Base-by-base conservation (phyloP, 2,888 invertebrate species). In the Xanthostigma xanthostigma region DNA sequence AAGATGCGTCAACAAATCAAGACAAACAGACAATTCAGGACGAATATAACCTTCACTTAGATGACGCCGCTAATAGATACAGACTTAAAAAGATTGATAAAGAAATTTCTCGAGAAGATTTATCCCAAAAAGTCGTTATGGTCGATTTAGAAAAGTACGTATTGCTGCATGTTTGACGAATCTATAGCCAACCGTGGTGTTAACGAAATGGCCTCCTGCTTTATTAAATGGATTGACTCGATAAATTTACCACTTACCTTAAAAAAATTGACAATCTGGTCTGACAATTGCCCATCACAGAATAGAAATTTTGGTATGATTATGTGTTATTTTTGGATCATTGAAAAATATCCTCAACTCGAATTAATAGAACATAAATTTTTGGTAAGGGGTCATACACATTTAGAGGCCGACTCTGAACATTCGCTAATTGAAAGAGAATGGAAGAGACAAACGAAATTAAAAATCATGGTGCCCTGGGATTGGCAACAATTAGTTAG, bases 161-260 rank as follows among this genome's bases (percentile, higher is more conserved):
- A 3, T 14, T 56, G 54, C 35, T 45, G 49, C n/a, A 50, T 54
- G 54, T 55, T 53, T 54, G 52, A 55, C 44, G 53, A 55, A 46
- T 51, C 52, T 41, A 44, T 53, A 38, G 50, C 51, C 37, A 53
- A 51, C 36, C 49, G 54, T 45, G 56, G 55, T 14, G 53, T 50
- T 36, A 55, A 55, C 51, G 51, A 56, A 53, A 51, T 54, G 46
- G 51, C 54, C 1, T 56, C 54, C 34, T 52, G 51, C 46, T n/a
- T 55, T 38, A 43, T 55, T 42, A 54, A 53, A 49, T 54, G 46
- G 27, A 41, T 45, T 43, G 39, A 46, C 49, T 44, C 17, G 17
- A 17, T 17, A 17, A 17, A 17, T 17, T 17, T 17, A 17, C 17
- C 17, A 17, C 17, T 17, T 17, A 17, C 17, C 17, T 17, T 17